These are phyloP conservation scores for Carcinoscorpius rotundicauda DNA, from an alignment of 1,140 invertebrate genomes.

Conservation along the genomic window DNA sequence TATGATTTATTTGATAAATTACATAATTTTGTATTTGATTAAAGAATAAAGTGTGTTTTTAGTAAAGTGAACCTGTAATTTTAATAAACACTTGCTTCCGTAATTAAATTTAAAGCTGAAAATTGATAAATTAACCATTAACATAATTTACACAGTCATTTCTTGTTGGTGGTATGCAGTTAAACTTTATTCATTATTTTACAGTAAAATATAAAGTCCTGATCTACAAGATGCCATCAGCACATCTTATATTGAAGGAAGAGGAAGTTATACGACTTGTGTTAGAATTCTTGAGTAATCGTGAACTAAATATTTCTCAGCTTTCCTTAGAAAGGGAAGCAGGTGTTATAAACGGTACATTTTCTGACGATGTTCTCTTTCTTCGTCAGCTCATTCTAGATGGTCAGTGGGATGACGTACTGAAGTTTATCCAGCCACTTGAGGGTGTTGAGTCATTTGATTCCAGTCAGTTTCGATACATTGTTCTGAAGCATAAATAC, in stretches of 20 bases:
- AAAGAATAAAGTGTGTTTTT: too few species aligned
- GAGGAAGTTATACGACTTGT: conserved; percentile 82
- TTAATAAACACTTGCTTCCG: too few species aligned
- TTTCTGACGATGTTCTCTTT: conserved; percentile 84
- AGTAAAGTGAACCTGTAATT: too few species aligned
- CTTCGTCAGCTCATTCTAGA: conserved; percentile 78
- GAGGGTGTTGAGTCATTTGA: conserved; percentile 56
- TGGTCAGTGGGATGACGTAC: conserved; percentile 94
- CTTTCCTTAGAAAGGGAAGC: conserved; percentile 85
- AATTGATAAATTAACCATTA: too few species aligned
- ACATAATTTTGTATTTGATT: too few species aligned
- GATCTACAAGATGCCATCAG: conserved; percentile 16
- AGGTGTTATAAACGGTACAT: conserved; percentile 83
- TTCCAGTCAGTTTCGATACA: conserved; percentile 63
- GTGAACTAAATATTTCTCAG: conserved; percentile 79
- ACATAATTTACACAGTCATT: too few species aligned
- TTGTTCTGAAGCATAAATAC: conserved; percentile 84
- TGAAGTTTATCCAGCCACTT: conserved; percentile 93
- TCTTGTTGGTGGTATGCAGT: too few species aligned
- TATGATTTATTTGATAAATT: too few species aligned
- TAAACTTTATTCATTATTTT: too few species aligned
- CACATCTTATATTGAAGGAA: conserved; percentile 69
- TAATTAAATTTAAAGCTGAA: too few species aligned
- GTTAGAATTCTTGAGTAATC: conserved; percentile 82
- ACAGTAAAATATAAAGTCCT: too few species aligned